Evolutionary conservation across 2,113 vertebrate genomes (phyloP), one percentile per base, ranked within the genome.

Genomic region (Lycocorax pyrrhopterus): DNA sequence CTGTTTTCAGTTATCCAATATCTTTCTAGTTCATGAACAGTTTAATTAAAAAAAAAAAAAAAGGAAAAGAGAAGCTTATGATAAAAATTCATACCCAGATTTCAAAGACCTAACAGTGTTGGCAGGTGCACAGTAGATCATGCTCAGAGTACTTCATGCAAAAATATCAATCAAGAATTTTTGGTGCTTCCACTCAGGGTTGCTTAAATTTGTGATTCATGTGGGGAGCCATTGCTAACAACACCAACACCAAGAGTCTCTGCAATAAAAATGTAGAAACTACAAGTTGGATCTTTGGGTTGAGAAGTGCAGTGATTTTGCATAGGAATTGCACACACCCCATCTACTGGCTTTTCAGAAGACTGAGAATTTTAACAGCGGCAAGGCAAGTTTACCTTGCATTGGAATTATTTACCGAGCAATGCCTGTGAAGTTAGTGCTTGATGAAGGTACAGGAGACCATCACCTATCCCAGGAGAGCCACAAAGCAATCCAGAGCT

Each of bases 281-380:
- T 64, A 10, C 46, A 66, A 66, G 35, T 1, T 55, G 46, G 33
- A 59, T 88, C 55, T 80, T 58, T 41, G 51, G n/a, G 35, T 26
- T 84, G 37, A 52, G 33, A 73, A 90, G 46, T 35, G 27, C 74
- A 56, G 52, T n/a, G 60, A 44, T 85, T 84, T 30, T 72, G 35
- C 83, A 81, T 23, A 77, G 55, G 86, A 89, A 93, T 18, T 93
- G 67, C 94, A 95, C 94, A 93, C 64, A 94, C 92, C 86, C 96
- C 95, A 97, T 93, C 95, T 97, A 88, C 96, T 94, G 95, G 96
- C 83, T 97, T 90, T 92, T 73, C 4, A 2, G 79, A 74, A 95
- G 95, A 93, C 76, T 94, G 72, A 94, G 59, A 84, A 73, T 73
- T 86, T 3, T 63, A 74, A 33, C 23, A 72, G 69, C 1, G 0